These are phyloP conservation scores for Anodontia alba DNA, from an alignment of 2,888 invertebrate genomes.

Conservation along the genomic window DNA sequence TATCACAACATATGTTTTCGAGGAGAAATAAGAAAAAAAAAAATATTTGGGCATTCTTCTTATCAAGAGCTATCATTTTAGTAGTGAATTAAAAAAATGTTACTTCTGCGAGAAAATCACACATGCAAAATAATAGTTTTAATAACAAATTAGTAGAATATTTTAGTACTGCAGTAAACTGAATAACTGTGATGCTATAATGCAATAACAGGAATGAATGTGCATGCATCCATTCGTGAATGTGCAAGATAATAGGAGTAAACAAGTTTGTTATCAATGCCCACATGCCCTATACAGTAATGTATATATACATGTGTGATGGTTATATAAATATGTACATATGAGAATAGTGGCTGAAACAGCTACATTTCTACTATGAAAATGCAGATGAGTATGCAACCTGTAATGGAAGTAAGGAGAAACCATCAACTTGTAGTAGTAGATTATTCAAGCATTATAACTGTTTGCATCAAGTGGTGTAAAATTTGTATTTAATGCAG, in stretches of 20 bases:
- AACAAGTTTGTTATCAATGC: neutral
- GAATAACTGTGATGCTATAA: neutral
- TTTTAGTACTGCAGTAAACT: neutral
- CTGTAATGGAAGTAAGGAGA: too few species aligned
- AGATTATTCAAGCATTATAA: too few species aligned
- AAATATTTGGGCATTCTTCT: too few species aligned
- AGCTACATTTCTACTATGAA: too few species aligned
- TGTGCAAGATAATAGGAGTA: neutral
- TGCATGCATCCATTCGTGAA: neutral
- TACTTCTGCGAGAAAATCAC: neutral
- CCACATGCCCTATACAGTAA: neutral
- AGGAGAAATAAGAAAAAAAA: too few species aligned
- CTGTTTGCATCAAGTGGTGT: too few species aligned
- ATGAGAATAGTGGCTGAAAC: neutral
- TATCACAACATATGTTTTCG: too few species aligned
- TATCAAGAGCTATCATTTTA: too few species aligned
- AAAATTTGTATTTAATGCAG: too few species aligned
- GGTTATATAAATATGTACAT: neutral
- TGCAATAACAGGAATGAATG: neutral
- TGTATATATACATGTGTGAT: conserved; percentile 5
- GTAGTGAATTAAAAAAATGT: too few species aligned
- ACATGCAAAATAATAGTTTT: neutral
- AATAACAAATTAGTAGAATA: neutral
- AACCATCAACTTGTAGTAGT: too few species aligned
- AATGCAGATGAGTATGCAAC: too few species aligned